Evolutionary conservation across 2,113 vertebrate genomes (phyloP), one percentile per base, ranked within the genome.

Genomic region (Colinus virginianus): DNA sequence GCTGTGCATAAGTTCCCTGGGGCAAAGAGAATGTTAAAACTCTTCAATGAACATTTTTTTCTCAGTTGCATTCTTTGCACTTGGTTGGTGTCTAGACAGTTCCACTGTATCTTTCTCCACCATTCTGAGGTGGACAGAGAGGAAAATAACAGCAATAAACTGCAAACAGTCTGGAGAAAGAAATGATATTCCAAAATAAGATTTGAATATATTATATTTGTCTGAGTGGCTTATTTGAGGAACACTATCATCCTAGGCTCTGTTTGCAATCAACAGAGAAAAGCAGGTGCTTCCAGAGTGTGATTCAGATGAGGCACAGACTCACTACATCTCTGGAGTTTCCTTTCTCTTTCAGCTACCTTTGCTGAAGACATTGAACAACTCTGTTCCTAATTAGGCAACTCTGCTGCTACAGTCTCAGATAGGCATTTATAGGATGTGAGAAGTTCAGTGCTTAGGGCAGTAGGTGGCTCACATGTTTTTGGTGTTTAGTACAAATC

Each of bases 401-500:
- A 70, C 68, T 34, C 15, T 2, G 32, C 36, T 78, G 64, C 68
- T 78, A 53, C 67, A 71, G 85, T 80, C 85, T 91, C 90, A 79
- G 32, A 25, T 86, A 45, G 81, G 23, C 40, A 36, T 23, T 88
- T 80, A 42, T 20, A 21, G 51, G 25, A 22, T 83, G 32, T 51
- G 72, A 51, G 11, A 71, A 91, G 72, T 92, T 91, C 83, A 88
- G 92, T 51, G 51, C 72, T 91, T 42, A 83, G 72, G 34, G 69
- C 68, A 90, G 46, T 71, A 64, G 1, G 40, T 83, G 77, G 3
- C 77, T 85, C 71, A 88, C 38, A 9, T 1, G 2, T 8, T 87
- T 94, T 89, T 92, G n/a, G 32, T 76, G 49, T 63, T 89, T 70
- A 78, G 40, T 43, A 90, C 72, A 91, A 91, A 91, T 71, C 88